Base-by-base conservation (phyloP, 2,797 vertebrate genomes). In the Cryptoblepharus egeriae region DNA sequence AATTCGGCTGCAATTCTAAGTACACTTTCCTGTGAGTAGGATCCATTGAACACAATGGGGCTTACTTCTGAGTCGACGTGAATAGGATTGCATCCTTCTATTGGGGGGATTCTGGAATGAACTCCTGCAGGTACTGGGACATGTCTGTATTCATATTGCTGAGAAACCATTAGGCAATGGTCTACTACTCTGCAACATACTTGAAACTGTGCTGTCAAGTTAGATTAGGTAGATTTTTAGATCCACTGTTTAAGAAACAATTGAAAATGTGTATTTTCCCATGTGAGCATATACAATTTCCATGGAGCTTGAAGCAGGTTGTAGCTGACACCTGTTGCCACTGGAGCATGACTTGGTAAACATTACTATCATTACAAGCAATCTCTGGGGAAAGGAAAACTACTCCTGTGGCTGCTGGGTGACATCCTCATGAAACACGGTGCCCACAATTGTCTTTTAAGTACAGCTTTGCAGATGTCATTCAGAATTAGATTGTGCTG, bases 291-390 rank as follows among this genome's bases (percentile, higher is more conserved):
- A 77, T 60, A 15, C 1, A 73, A 49, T 58, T 88, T 81, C 30
- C 30, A 63, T 1, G 26, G 68, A 68, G 1, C 42, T 35, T 74
- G 77, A 5, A 3, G 4, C 37, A 58, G 15, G 2, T 71, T 79
- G 26, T 22, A 86, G 39, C 78, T 79, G 22, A 58, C 75, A 39
- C 1, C 68, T 85, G 11, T 11, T 69, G 45, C 0, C 49, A 75
- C 1, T 70, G 45, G 80, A 65, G 1, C 0, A 77, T 3, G 52
- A 75, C 26, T 39, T n/a, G 71, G 64, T 72, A 84, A 90, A 42
- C n/a, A 45, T 64, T 76, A 8, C 1, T 82, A 20, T 77, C 73
- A 61, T 75, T 67, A 83, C 77, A 76, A 77, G 57, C 16, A 58
- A 28, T 37, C 76, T 75, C 24, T 32, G 1, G 39, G 15, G 55